Evolutionary conservation across 2,797 vertebrate species (phyloP).

Genomic region (Sitta carolinensis): DNA sequence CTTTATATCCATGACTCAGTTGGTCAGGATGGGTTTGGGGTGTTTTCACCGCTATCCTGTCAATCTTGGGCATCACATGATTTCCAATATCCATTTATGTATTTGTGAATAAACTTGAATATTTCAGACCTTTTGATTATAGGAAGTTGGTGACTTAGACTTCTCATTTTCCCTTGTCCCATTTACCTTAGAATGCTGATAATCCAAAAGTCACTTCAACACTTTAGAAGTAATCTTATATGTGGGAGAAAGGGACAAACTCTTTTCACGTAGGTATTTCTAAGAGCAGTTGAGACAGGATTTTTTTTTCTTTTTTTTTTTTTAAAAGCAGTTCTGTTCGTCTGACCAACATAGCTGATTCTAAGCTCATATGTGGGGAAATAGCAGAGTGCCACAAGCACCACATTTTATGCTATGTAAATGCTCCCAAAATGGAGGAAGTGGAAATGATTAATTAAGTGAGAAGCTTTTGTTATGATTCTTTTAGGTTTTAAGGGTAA

Average conservation of each 20-base stretch:
- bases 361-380: not conserved
- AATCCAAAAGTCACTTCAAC: not conserved
- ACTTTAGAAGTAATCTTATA: not conserved
- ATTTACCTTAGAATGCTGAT: not conserved
- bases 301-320: not conserved
- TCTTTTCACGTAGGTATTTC: not conserved
- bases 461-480: slow-evolving; percentile 64
- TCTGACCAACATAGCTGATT: not conserved
- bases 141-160: not conserved
- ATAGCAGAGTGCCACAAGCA: not conserved
- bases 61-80: not conserved
- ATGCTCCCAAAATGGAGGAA: slow-evolving; percentile 32
- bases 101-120: not conserved
- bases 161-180: not conserved
- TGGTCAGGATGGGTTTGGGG: not conserved
- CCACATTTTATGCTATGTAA: not conserved
- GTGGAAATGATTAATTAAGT: slow-evolving; percentile 56
- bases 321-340: not conserved
- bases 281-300: not conserved
- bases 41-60: not conserved
- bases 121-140: not conserved
- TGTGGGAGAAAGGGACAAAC: not conserved
- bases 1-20: not conserved
- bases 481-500: slow-evolving; percentile 59
- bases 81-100: not conserved